Base-by-base conservation (phyloP, 2,113 vertebrate species). In the Chitala chitala region DNA sequence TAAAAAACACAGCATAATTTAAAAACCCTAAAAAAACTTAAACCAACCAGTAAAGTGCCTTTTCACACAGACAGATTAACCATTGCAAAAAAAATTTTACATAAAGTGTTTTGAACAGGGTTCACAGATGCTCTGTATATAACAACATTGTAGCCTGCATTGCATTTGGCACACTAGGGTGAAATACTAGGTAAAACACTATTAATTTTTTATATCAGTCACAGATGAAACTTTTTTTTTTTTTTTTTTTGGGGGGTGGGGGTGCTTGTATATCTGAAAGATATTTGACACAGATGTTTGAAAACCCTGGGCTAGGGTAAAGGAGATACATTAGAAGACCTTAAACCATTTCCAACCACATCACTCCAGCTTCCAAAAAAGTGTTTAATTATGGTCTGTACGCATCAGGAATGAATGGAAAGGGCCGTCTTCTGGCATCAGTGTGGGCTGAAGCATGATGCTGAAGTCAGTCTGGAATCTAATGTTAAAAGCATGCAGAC, bases 261-360 rank as follows among this genome's bases (percentile, higher is more conserved):
- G n/a, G n/a, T n/a, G n/a, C n/a, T n/a, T n/a, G n/a, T n/a, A n/a
- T n/a, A n/a, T n/a, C n/a, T n/a, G n/a, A n/a, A n/a, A n/a, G n/a
- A n/a, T n/a, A n/a, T 13, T 13, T 12, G 1, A n/a, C 15, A 17
- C 46, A 33, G 15, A 12, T 65, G 33, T n/a, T 1, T 42, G n/a
- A n/a, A 3, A 33, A 58, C 38, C 40, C 24, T 15, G 36, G 36
- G 33, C 40, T 6, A 15, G 26, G 51, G 5, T 58, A 44, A 72
- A 72, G 36, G 26, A 56, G 70, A 72, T 31, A 29, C 59, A 17
- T 44, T 44, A 4, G 36, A 29, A 22, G 36, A 29, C 38, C n/a
- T 38, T 53, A 71, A 71, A 71, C 51, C 17, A 50, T 55, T 72
- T 15, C 7, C 70, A 26, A n/a, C n/a, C n/a, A n/a, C n/a, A n/a